Evolutionary conservation across 2,113 vertebrate genomes (phyloP).

Genomic region (Syngnathoides biaculeatus): DNA sequence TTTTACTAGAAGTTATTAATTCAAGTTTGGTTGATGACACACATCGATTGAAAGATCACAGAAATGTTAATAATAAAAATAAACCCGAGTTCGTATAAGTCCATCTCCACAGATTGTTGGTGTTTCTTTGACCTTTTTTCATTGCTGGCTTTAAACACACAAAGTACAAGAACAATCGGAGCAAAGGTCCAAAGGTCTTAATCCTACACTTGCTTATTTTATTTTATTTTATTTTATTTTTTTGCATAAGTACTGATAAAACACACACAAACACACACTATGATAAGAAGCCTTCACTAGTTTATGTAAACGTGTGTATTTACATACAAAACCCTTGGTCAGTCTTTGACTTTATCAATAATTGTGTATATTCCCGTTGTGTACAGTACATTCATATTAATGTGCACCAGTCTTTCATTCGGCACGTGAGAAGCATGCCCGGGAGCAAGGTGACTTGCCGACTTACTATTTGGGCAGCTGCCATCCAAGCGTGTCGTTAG

Average conservation of each 20-base stretch:
- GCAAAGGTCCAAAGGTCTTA: background rate
- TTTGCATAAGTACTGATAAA: background rate
- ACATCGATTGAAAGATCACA: background rate
- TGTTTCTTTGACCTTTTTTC: background rate
- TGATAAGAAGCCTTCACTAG: background rate
- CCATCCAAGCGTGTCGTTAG: conserved; percentile 29
- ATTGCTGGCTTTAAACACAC: background rate
- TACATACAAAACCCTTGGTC: background rate
- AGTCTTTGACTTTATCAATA: conserved; percentile 8
- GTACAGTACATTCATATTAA: conserved; percentile 32
- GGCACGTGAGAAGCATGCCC: background rate
- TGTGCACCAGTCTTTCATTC: conserved; percentile 17
- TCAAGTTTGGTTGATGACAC: no score
- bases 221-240: no score
- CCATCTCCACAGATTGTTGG: background rate
- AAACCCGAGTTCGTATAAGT: background rate
- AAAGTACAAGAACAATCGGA: background rate
- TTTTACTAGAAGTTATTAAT: no score
- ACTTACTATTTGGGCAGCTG: conserved; percentile 36
- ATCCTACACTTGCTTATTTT: background rate
- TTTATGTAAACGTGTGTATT: conserved; percentile 1
- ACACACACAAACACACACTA: background rate
- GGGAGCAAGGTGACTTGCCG: conserved; percentile 33
- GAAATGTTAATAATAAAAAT: background rate
- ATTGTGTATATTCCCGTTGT: conserved; percentile 20